Evolutionary conservation across 2,113 vertebrate species (phyloP), one percentile per base, ranked within the genome.

Genomic region (Phylloscopus whistleri): DNA sequence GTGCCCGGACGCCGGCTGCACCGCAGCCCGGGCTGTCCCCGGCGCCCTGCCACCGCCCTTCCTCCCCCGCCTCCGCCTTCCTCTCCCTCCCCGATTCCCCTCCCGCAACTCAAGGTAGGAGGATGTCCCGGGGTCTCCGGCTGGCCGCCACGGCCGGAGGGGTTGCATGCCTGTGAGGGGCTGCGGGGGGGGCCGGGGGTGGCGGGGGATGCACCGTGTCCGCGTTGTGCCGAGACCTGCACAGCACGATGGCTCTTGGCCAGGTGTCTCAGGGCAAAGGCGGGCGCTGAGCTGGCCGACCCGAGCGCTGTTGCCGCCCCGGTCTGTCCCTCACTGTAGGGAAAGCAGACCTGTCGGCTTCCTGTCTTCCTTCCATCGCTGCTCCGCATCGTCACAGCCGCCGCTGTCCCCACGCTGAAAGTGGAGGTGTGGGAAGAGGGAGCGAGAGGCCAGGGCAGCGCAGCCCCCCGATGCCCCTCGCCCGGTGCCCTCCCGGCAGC

Each of bases 1-100:
- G 95, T 93, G 90, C 84, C 90, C 90, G 93, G 90, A 82, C 93
- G 37, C 90, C 90, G 84, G 93, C 93, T 93, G 80, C 93, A 94
- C 84, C 70, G 90, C 84, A 93, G 90, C 90, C 87, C 75, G 62
- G 87, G 95, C 93, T 93, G 87, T 60, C 66, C 87, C 70, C 90
- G 87, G 84, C 84, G 84, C 74, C 70, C 90, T 93, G 93, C 95
- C 93, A 53, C 91, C 91, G 81, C 93, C 93, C 87, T 93, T 89
- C 84, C 62, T 89, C 52, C 72, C 84, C 76, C n/a, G 72, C 77
- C 92, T 87, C 89, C 88, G 52, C 81, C 84, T 89, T 91, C 58
- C 90, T 89, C 72, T 89, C 93, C 95, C 87, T 94, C 75, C 84
- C 90, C 23, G 79, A 59, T 56, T 88, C 70, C 90, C 90, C 87